Evolutionary conservation across 1,140 invertebrate species (phyloP).

Genomic region (Megalonaias nervosa): DNA sequence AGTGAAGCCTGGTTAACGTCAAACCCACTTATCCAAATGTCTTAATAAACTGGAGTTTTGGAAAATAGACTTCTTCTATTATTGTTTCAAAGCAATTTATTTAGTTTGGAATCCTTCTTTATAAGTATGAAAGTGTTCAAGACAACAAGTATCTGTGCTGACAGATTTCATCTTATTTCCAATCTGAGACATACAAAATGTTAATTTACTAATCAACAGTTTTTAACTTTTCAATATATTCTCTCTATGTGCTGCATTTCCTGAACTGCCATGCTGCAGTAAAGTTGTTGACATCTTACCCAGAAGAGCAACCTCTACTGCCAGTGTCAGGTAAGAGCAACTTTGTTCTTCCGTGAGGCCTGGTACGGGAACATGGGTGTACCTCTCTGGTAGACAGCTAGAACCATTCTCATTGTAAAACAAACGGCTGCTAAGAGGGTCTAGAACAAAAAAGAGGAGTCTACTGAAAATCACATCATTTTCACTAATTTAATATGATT

Average conservation of each 20-base stretch:
- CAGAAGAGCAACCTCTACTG: conserved; percentile 78
- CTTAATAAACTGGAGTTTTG: too few species aligned
- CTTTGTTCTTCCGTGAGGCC: conserved; percentile 76
- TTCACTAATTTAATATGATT: too few species aligned
- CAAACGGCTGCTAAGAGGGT: conserved; percentile 52
- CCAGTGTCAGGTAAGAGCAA: conserved; percentile 82
- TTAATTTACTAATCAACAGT: neutral
- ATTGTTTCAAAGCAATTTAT: too few species aligned
- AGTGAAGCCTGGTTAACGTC: too few species aligned
- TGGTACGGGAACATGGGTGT: conserved; percentile 83
- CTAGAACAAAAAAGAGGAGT: conserved; percentile 7
- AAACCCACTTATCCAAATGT: too few species aligned
- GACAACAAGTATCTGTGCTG: too few species aligned
- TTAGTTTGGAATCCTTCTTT: too few species aligned
- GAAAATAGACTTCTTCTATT: too few species aligned
- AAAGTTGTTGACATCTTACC: conserved; percentile 53
- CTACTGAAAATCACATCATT: neutral
- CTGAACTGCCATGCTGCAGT: neutral
- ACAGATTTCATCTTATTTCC: too few species aligned
- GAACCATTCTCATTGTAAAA: conserved; percentile 48
- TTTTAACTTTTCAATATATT: neutral
- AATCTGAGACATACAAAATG: neutral
- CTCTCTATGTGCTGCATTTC: too few species aligned
- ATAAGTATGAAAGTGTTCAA: too few species aligned
- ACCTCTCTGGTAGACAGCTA: conserved; percentile 74